Conservation (phyloP, 1,140 invertebrate species). For the Drosophila rufa region DNA sequence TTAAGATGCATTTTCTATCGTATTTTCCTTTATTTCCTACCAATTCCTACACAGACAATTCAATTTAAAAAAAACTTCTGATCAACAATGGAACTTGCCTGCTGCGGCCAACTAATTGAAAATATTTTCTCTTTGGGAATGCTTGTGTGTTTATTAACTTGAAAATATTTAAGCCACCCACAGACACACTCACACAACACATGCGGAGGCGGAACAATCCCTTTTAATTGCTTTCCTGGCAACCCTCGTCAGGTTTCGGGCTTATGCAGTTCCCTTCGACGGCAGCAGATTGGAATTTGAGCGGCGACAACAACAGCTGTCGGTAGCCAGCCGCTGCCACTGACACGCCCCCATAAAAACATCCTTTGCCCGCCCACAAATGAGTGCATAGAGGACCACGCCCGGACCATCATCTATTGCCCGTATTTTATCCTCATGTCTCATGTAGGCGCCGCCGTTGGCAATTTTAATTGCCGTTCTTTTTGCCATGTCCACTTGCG, state of each 20-base stretch:
- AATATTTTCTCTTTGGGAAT: constrained; percentile 10
- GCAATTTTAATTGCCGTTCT: constrained; percentile 68
- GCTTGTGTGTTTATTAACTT: constrained; percentile 17
- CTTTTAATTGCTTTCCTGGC: constrained; percentile 31
- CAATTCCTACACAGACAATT: constrained; percentile 1
- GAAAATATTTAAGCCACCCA: constrained; percentile 11
- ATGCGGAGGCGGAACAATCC: constrained; percentile 7
- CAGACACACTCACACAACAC: neutral
- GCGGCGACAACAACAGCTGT: constrained; percentile 43
- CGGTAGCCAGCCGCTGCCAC: constrained; percentile 5
- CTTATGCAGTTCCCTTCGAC: constrained; percentile 27
- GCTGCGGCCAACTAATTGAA: constrained; percentile 23
- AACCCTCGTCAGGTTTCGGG: constrained; percentile 29
- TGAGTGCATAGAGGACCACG: constrained; percentile 26
- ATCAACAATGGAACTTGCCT: neutral
- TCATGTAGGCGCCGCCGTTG: constrained; percentile 35
- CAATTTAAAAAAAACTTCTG: constrained; percentile 8
- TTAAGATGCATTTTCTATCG: neutral
- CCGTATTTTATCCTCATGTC: constrained; percentile 26
- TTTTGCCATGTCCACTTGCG: constrained; percentile 23
- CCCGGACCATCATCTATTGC: constrained; percentile 51
- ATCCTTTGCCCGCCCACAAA: neutral
- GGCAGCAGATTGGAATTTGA: constrained; percentile 51
- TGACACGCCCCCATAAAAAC: constrained; percentile 26
- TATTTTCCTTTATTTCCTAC: neutral